These are phyloP conservation scores for Passer domesticus DNA, from an alignment of 2,113 vertebrate genomes.

Conservation along the genomic window DNA sequence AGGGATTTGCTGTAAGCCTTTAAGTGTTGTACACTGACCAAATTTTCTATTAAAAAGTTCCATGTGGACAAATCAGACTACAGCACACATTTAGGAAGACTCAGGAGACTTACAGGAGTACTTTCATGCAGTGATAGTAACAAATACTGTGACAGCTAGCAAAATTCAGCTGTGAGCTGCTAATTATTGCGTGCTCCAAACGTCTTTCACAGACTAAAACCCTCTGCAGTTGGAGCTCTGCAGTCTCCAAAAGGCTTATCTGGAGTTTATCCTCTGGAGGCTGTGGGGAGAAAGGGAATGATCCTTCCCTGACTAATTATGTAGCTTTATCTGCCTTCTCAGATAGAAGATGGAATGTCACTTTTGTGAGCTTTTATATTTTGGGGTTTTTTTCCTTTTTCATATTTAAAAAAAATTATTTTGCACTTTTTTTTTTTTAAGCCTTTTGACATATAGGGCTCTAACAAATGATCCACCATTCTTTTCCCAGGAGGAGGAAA, in stretches of 20 bases:
- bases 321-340: not conserved
- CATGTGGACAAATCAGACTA: not conserved
- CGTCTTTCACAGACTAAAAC: not conserved
- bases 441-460: not conserved
- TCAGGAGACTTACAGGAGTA: not conserved
- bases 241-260: not conserved
- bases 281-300: not conserved
- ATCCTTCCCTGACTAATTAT: constrained; percentile 17
- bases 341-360: not conserved
- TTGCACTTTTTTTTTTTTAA: not conserved
- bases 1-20: constrained; percentile 32
- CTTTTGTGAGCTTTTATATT: not conserved
- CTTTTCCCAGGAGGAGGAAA: not conserved
- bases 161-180: constrained; percentile 8
- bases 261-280: not conserved
- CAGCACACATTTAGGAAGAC: not conserved
- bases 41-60: not conserved
- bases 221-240: not conserved
- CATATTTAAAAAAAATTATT: not conserved
- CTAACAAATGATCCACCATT: not conserved
- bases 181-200: constrained; percentile 30
- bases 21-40: not conserved
- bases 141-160: constrained; percentile 23
- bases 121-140: constrained; percentile 20
- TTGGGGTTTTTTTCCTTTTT: not conserved